A percentile compares a stretch with the other conserved stretches of the same genome.
These are phyloP conservation scores for Proteles cristata DNA, from an alignment of 2,113 vertebrate genomes.

Conservation along the genomic window DNA sequence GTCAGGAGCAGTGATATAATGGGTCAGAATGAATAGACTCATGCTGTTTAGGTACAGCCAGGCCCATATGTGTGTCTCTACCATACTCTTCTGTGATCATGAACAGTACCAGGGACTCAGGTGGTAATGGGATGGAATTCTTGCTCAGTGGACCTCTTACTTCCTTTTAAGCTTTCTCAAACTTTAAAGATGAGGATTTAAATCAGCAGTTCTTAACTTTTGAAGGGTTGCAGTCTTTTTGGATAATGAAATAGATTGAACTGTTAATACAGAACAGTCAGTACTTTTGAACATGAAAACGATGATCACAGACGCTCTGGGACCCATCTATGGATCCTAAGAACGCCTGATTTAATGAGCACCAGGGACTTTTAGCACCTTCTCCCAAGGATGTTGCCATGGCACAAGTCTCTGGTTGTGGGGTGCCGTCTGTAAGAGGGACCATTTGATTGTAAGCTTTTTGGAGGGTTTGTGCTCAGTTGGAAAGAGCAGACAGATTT, in stretches of 20 bases:
- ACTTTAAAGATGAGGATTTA: slow-evolving; percentile 21
- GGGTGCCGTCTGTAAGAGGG: neutral
- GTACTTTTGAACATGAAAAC: neutral
- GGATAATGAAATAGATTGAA: neutral
- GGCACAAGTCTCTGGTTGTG: neutral
- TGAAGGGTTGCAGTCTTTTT: neutral
- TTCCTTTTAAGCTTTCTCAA: neutral
- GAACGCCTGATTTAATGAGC: neutral
- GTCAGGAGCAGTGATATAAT: neutral
- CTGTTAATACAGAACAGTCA: slow-evolving; percentile 1
- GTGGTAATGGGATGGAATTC: neutral
- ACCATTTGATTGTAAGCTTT: neutral
- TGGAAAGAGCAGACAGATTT: slow-evolving; percentile 2
- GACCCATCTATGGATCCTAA: neutral
- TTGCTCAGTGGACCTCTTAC: neutral
- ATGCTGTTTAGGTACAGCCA: neutral
- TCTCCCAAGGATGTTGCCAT: neutral
- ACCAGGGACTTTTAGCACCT: neutral
- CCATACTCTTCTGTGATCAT: neutral
- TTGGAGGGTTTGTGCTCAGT: neutral
- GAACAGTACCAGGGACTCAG: neutral
- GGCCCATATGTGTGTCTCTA: neutral
- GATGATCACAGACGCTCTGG: neutral
- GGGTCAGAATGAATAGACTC: neutral
- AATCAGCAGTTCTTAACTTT: slow-evolving; percentile 20